Conservation (phyloP, 1,140 invertebrate genomes). For the Myzus persicae region DNA sequence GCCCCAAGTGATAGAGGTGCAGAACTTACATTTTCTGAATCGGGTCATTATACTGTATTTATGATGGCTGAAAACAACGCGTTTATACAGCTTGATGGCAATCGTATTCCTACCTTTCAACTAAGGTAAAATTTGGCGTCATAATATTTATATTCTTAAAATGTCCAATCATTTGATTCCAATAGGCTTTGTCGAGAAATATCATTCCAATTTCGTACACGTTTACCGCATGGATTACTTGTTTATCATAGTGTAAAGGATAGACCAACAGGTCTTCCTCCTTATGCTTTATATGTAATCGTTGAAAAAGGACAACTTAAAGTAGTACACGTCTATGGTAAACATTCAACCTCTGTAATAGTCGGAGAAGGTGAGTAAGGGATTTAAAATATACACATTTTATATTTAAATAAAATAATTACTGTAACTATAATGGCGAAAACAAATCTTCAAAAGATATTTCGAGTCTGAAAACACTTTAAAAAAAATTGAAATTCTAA, state of each 20-base stretch:
- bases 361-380: constrained; percentile 76
- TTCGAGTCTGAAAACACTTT: background rate
- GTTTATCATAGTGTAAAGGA: constrained; percentile 90
- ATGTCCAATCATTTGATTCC: background rate
- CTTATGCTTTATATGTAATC: constrained; percentile 87
- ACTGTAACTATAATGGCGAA: background rate
- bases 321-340: constrained; percentile 88
- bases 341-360: constrained; percentile 81
- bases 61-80: constrained; percentile 88
- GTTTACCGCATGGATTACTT: constrained; percentile 83
- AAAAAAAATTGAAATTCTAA: background rate
- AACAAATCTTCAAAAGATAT: background rate
- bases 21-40: constrained; percentile 82
- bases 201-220: constrained; percentile 85
- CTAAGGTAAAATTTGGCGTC: constrained; percentile 70
- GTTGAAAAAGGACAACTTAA: constrained; percentile 88
- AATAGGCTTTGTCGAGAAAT: constrained; percentile 83
- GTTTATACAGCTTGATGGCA: constrained; percentile 85
- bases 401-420: background rate
- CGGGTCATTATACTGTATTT: constrained; percentile 79
- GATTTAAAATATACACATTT: constrained; percentile 29
- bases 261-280: constrained; percentile 75
- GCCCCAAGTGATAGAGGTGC: constrained; percentile 76
- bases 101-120: constrained; percentile 85
- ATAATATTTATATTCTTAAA: background rate